phyloP scores from a whole-genome alignment of 2,797 vertebrate genomes.

The Crypturellus tataupa region DNA sequence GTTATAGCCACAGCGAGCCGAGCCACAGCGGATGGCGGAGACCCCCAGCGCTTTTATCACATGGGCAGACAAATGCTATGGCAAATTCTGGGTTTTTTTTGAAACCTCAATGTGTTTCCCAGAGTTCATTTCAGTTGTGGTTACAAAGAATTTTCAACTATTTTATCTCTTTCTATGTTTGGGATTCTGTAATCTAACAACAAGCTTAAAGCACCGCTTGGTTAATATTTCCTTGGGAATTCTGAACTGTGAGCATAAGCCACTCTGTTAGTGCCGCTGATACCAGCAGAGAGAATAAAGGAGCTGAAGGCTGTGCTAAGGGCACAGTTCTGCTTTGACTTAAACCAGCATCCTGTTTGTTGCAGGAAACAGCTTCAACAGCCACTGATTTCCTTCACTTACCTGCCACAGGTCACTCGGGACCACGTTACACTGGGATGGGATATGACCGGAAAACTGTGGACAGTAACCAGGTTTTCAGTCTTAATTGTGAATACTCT shows the following conservation, averaged over 20 bases:
- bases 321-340: fast-evolving
- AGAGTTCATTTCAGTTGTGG: fast-evolving
- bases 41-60: fast-evolving
- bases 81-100: neutral
- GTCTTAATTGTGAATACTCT: neutral
- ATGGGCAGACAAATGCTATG: fast-evolving
- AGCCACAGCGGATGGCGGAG: neutral
- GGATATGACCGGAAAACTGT: neutral
- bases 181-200: neutral
- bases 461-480: fast-evolving
- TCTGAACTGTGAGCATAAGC: fast-evolving
- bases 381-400: neutral
- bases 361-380: fast-evolving
- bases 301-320: fast-evolving
- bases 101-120: neutral
- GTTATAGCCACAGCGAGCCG: fast-evolving
- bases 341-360: neutral
- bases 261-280: neutral
- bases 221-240: too few relatives aligned
- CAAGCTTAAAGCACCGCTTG: fast-evolving
- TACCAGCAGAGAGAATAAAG: neutral
- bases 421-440: fast-evolving
- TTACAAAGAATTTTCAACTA: fast-evolving
- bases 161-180: fast-evolving
- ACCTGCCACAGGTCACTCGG: neutral